Base-by-base conservation (phyloP, 2,888 invertebrate species). In the Ochropacha duplaris region DNA sequence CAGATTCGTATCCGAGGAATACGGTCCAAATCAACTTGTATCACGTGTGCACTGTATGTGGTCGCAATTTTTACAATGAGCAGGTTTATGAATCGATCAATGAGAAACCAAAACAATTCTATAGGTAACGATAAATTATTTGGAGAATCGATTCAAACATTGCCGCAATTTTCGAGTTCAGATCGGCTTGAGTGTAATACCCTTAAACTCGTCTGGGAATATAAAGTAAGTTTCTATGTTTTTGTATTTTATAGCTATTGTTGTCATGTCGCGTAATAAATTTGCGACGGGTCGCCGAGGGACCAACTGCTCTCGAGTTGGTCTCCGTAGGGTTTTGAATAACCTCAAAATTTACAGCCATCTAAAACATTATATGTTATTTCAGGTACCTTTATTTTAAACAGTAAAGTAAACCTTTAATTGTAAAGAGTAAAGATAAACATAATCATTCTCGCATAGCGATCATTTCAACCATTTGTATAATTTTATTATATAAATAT, bases 171-270 rank as follows among this genome's bases (percentile, higher is more conserved):
- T 12, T 31, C 12, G 31, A 54, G 59, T 62, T 50, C 56, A 54
- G 63, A 66, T 62, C 58, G 39, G 66, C 66, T 61, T 64, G 19
- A 31, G 31, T 52, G 31, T n/a, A 12, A 52, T 22, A 19, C 74
- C 65, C 76, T 74, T 67, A 59, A 59, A 66, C 69, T 68, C 61
- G 55, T 56, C 66, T 61, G 57, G 57, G 62, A 72, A 74, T 71
- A 64, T 58, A 65, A 76, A 74, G 71, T 72, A 70, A 64, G 55
- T 64, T 66, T 71, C 65, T 57, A 59, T 68, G 68, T 69, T 67
- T 69, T 67, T 62, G 58, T 59, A 64, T 64, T 69, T 65, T 65
- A 64, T 60, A 59, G 60, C 64, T 55, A 62, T 56, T 59, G 58
- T 62, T 54, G 54, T 60, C 61, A 55, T 44, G 57, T 52, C 54